phyloP scores from a whole-genome alignment of 1,140 invertebrate genomes.

The Meloidogyne floridensis region DNA sequence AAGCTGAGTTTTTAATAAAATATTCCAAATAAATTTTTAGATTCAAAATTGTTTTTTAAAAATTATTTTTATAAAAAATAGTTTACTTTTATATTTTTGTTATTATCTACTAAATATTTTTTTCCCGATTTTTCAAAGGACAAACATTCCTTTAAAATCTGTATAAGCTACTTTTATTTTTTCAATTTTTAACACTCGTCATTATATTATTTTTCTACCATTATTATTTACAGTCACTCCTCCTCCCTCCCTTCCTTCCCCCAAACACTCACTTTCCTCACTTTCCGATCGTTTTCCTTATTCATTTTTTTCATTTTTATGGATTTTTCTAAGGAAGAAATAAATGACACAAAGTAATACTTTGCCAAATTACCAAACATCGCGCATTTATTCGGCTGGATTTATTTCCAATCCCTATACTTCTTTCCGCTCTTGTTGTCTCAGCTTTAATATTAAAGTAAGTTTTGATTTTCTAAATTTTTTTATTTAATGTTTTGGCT shows the following conservation, averaged over 20 bases:
- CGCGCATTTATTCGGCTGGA: background rate
- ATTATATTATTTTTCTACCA: background rate
- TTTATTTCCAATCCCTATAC: slow-evolving; percentile 20
- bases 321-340: slow-evolving; percentile 4
- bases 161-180: too few species aligned
- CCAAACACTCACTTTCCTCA: background rate
- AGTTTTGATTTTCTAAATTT: background rate
- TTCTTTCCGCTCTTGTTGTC: slow-evolving; percentile 9
- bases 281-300: background rate
- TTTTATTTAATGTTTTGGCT: too few species aligned
- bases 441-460: slow-evolving; percentile 18
- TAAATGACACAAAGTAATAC: background rate
- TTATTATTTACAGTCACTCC: background rate
- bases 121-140: background rate
- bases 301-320: background rate
- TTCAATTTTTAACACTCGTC: background rate
- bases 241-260: background rate
- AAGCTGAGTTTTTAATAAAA: too few species aligned
- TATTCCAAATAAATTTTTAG: too few species aligned
- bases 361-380: background rate
- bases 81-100: background rate
- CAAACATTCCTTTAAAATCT: too few species aligned
- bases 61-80: background rate
- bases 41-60: too few species aligned
- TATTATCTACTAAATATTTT: background rate